Evolutionary conservation across 1,140 invertebrate genomes (phyloP).

Genomic region (Globodera ellingtonae): DNA sequence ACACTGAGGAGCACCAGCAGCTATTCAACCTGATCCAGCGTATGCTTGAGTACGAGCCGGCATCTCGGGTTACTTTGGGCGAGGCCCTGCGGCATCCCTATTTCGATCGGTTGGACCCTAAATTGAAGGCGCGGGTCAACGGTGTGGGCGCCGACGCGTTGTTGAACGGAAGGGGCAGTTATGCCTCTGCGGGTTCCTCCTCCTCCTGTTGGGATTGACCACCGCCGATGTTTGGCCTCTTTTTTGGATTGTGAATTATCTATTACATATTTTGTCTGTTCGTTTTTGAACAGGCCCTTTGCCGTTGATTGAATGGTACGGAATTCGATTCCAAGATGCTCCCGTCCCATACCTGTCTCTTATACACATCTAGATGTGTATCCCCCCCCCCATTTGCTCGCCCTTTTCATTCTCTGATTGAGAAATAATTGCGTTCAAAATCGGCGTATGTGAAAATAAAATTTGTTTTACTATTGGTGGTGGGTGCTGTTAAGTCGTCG

Average conservation of each 20-base stretch:
- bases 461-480: not conserved
- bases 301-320: not conserved
- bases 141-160: not conserved
- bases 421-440: not conserved
- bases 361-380: no score
- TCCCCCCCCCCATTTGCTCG: not conserved
- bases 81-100: conserved; percentile 90
- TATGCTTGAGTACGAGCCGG: conserved; percentile 96
- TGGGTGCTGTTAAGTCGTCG: not conserved
- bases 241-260: not conserved
- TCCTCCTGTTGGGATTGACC: not conserved
- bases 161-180: conserved; percentile 11
- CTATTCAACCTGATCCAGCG: conserved; percentile 89
- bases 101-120: conserved; percentile 77
- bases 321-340: not conserved
- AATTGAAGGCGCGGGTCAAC: conserved; percentile 33
- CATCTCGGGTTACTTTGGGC: conserved; percentile 80
- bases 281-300: not conserved
- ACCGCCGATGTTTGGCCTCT: not conserved
- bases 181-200: conserved; percentile 9
- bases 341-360: no score
- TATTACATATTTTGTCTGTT: not conserved
- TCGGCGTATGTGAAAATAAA: conserved; percentile 1
- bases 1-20: conserved; percentile 85
- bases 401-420: not conserved